Base-by-base conservation (phyloP, 2,797 vertebrate species). In the Pangasius mekongensis region DNA sequence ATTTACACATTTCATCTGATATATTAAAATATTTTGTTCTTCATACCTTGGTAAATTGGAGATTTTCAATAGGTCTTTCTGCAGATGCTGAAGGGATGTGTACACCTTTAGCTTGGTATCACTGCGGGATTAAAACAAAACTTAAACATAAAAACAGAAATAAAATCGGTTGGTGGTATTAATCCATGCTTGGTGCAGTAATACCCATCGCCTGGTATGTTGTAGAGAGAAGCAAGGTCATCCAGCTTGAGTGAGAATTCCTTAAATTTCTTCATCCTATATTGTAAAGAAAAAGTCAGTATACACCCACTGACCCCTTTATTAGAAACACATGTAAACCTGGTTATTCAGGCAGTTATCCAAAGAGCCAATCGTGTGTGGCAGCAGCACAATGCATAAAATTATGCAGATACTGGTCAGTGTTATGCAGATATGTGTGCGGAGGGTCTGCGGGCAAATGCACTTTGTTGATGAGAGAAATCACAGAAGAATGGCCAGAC, bases 171-270 rank as follows among this genome's bases (percentile, higher is more conserved):
- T 60, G 33, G 8, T 3, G 58, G 24, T n/a, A 49, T 78, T 47
- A 54, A 74, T 67, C n/a, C 11, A 81, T 62, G 24, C 3, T n/a
- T 24, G 22, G 58, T 14, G 64, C 89, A 16, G 0, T 47, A 24
- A 1, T 94, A 97, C 97, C 94, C 94, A 91, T 96, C 95, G 93
- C 97, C 97, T 84, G 95, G 95, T 91, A 97, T 94, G 90, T 93
- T 94, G 91, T 97, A 97, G 43, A 96, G 92, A 86, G 91, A 92
- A 88, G 93, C 94, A 30, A 98, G 93, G 30, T 92, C 93, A 85
- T 94, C 94, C 91, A 98, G 73, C 91, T 94, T 95, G 49, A 89
- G 20, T 5, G 97, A 96, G 91, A 98, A 97, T 47, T 94, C 95
- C 0, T 95, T 90, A 92, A 97, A 98, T 24, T 96, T 90, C 88